Evolutionary conservation across 2,113 vertebrate species (phyloP).

Genomic region (Zosterops pallidus): DNA sequence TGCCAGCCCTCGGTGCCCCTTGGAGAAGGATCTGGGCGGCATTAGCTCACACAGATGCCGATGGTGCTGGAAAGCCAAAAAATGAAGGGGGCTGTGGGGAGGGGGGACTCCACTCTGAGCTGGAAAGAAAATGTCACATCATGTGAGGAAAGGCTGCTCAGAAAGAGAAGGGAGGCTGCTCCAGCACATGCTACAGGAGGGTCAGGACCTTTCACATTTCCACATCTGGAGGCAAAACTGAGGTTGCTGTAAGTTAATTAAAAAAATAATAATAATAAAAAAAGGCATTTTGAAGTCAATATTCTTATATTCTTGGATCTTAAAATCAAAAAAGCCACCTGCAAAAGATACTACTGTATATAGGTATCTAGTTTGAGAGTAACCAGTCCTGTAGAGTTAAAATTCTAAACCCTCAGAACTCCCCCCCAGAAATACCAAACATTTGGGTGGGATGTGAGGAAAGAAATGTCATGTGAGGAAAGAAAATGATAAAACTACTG

Average conservation of each 20-base stretch:
- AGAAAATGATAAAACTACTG: not conserved
- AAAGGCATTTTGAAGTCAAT: not conserved
- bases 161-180: not conserved
- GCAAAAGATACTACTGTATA: not conserved
- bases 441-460: not conserved
- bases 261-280: too few species aligned
- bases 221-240: slow-evolving; percentile 16
- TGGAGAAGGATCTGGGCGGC: slow-evolving; percentile 41
- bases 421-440: not conserved
- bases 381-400: not conserved
- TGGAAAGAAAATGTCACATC: not conserved
- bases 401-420: not conserved
- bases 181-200: not conserved
- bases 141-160: not conserved
- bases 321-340: not conserved
- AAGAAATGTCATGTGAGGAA: not conserved
- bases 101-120: not conserved
- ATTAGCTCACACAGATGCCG: not conserved
- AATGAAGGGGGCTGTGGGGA: fast-evolving
- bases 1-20: slow-evolving; percentile 12
- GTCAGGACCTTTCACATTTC: slow-evolving; percentile 1
- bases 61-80: slow-evolving; percentile 1
- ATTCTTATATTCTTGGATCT: not conserved
- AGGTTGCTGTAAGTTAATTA: not conserved
- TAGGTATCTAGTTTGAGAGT: not conserved